Percentiles rank a stretch among this genome's conserved stretches.
These are phyloP conservation scores for Canis aureus DNA, from an alignment of 2,113 vertebrate genomes.

Conservation along the genomic window DNA sequence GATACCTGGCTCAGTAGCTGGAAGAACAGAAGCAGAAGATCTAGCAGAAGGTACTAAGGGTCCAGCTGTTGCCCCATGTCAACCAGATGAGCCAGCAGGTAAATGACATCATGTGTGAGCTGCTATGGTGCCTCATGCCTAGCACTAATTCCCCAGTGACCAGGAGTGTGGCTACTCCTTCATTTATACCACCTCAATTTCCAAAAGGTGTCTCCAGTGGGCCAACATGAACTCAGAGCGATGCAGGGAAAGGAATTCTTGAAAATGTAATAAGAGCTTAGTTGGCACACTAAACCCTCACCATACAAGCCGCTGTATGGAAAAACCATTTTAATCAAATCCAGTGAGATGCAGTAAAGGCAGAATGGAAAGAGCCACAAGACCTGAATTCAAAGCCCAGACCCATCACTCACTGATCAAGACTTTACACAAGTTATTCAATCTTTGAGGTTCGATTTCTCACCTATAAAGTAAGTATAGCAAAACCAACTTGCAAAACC, in stretches of 20 bases:
- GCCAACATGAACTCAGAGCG: neutral
- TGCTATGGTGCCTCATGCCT: accelerated
- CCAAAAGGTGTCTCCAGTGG: neutral
- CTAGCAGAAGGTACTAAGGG: neutral
- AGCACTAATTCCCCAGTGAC: neutral
- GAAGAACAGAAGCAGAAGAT: neutral
- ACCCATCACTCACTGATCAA: neutral
- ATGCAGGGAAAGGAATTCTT: neutral
- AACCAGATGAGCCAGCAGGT: neutral
- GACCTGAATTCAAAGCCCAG: neutral
- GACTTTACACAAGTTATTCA: neutral
- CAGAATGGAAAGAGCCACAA: neutral
- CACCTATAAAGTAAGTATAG: neutral
- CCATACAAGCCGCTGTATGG: neutral
- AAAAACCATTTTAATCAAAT: neutral
- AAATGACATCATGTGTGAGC: neutral
- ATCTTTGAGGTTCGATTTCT: neutral
- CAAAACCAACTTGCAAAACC: neutral
- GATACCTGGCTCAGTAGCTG: neutral
- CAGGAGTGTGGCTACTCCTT: neutral
- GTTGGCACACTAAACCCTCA: neutral
- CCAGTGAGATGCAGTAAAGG: neutral
- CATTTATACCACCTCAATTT: neutral
- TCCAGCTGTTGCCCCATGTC: neutral
- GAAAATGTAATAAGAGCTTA: neutral